phyloP scores from a whole-genome alignment of 2,113 vertebrate genomes.

The human region GRCh38 chr5:80459001-80459500 shows the following conservation, averaged over 20 bases:
- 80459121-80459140: too few relatives aligned
- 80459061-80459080: too few relatives aligned
- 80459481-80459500: conserved; percentile 96
- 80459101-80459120: too few relatives aligned
- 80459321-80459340: neutral
- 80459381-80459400: neutral
- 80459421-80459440: conserved; percentile 98
- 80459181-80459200: too few relatives aligned
- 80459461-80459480: conserved; percentile 97
- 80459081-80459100: too few relatives aligned
- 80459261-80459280: neutral
- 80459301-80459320: neutral
- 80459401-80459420: conserved; percentile 90
- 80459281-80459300: conserved; percentile 25
- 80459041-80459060: too few relatives aligned
- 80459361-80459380: neutral
- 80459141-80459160: too few relatives aligned
- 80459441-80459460: conserved; percentile 93
- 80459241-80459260: conserved; percentile 27
- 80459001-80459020: too few relatives aligned
- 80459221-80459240: neutral
- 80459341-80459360: conserved; percentile 44
- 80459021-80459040: too few relatives aligned
- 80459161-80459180: too few relatives aligned
- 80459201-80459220: too few relatives aligned